These are phyloP conservation scores for Melierax canorus DNA, from an alignment of 2,113 vertebrate genomes.

Conservation along the genomic window DNA sequence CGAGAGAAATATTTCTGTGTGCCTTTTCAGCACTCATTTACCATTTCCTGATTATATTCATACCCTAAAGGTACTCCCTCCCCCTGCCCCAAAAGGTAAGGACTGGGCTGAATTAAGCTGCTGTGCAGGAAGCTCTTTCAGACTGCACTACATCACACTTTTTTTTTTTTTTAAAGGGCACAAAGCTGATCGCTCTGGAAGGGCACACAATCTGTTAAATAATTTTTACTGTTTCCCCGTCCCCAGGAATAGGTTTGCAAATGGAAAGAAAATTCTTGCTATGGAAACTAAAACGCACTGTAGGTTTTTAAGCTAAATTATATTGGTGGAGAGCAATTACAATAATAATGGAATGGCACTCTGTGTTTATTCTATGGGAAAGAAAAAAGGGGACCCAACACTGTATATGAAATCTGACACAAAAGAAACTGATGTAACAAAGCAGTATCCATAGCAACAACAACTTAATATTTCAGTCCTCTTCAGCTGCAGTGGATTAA, in stretches of 20 bases:
- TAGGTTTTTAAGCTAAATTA: slow-evolving; percentile 43
- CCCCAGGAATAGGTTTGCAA: background rate
- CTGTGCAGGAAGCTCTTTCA: background rate
- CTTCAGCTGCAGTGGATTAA: slow-evolving; percentile 99
- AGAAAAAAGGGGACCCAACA: background rate
- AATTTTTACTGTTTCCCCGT: background rate
- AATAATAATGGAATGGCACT: slow-evolving; percentile 27
- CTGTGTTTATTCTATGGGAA: slow-evolving; percentile 63
- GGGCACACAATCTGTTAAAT: background rate
- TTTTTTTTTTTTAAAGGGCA: background rate
- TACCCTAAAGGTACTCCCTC: background rate
- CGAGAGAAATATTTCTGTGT: background rate
- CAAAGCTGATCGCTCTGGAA: background rate
- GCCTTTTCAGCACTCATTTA: background rate
- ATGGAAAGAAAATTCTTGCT: slow-evolving; percentile 3
- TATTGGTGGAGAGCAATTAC: slow-evolving; percentile 34
- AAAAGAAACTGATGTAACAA: slow-evolving; percentile 87
- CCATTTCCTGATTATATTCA: background rate
- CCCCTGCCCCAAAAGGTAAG: background rate
- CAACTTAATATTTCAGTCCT: slow-evolving; percentile 98
- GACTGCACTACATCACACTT: background rate
- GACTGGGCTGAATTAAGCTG: background rate
- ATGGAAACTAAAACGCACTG: background rate
- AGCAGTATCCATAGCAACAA: slow-evolving; percentile 96
- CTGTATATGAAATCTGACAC: slow-evolving; percentile 74